Conservation (phyloP, 2,888 invertebrate species). For the Tanytarsus gracilentus region DNA sequence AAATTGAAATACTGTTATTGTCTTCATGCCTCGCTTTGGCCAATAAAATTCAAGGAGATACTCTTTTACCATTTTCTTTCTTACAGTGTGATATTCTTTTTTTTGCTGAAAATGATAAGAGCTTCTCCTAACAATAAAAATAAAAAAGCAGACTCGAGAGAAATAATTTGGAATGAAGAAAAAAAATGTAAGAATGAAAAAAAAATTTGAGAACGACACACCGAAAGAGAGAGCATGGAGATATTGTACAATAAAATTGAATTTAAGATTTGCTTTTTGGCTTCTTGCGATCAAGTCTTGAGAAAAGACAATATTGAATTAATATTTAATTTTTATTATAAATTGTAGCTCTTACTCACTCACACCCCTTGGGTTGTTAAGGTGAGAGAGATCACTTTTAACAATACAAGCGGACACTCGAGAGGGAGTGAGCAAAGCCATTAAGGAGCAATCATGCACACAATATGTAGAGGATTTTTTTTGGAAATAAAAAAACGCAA, state of each 20-base stretch:
- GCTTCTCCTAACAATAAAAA: conserved; percentile 28
- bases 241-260: conserved; percentile 29
- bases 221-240: too few relatives aligned
- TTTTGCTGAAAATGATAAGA: conserved; percentile 22
- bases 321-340: conserved; percentile 28
- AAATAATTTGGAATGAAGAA: not conserved
- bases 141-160: conserved; percentile 28
- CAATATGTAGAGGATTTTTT: not conserved
- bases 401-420: not conserved
- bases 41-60: conserved; percentile 20
- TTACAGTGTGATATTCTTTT: not conserved
- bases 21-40: not conserved
- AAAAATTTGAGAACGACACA: too few relatives aligned
- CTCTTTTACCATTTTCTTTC: not conserved
- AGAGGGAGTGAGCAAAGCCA: not conserved
- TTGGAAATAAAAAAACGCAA: conserved; percentile 4
- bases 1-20: conserved; percentile 26
- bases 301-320: conserved; percentile 29
- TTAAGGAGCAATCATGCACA: conserved; percentile 19
- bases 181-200: conserved; percentile 6
- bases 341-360: conserved; percentile 14
- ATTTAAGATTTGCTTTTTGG: conserved; percentile 26
- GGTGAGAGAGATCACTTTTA: not conserved
- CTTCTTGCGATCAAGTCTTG: conserved; percentile 23
- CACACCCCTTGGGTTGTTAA: not conserved